Conservation (phyloP, 2,797 vertebrate species). For the Pogonophryne albipinna region DNA sequence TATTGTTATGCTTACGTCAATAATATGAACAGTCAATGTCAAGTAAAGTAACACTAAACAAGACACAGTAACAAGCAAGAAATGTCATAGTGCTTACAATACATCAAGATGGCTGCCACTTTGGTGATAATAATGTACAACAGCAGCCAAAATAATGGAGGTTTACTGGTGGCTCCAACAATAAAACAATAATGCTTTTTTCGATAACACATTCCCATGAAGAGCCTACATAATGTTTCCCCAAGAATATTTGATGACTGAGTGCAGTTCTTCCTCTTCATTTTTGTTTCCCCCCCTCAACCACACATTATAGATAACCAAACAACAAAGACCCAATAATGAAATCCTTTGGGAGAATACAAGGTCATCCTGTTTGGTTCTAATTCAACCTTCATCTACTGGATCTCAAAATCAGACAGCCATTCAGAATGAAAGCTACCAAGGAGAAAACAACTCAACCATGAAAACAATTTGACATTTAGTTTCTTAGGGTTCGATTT, state of each 20-base stretch:
- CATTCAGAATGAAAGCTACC: constrained; percentile 1
- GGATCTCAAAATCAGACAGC: constrained; percentile 8
- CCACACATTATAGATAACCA: constrained; percentile 22
- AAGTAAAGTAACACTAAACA: too few species aligned
- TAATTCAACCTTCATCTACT: constrained; percentile 49
- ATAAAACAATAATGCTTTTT: constrained; percentile 16
- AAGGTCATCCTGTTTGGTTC: constrained; percentile 32
- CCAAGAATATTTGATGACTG: constrained; percentile 4
- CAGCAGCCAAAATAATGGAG: not conserved
- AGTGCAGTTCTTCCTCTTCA: not conserved
- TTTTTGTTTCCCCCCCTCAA: not conserved
- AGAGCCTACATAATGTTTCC: constrained; percentile 15
- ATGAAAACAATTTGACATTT: constrained; percentile 4
- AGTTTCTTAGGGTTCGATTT: not conserved
- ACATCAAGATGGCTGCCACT: not conserved
- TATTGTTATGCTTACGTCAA: too few species aligned
- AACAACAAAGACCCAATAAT: constrained; percentile 22
- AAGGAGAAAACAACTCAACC: constrained; percentile 17
- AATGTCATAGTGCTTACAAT: not conserved
- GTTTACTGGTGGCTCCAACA: constrained; percentile 9
- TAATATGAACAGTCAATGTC: too few species aligned
- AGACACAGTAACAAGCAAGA: not conserved
- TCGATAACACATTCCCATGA: constrained; percentile 15
- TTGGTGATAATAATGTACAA: not conserved
- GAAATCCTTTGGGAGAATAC: constrained; percentile 29